Conservation (phyloP, 1,140 invertebrate species). For the Heliconius himera region DNA sequence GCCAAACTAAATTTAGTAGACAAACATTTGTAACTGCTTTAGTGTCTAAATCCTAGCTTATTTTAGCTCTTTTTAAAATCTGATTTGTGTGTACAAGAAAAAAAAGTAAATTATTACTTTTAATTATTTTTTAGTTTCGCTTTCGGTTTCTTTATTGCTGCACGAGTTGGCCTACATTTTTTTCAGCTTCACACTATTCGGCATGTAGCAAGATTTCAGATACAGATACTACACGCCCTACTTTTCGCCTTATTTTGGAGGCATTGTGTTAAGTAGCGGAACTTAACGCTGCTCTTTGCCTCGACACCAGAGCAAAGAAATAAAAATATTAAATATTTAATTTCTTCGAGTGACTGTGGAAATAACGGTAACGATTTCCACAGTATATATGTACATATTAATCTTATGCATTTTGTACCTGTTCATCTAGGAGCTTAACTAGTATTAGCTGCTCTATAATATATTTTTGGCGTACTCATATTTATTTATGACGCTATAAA, state of each 20-base stretch:
- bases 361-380: too few species aligned
- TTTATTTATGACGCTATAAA: constrained; percentile 3
- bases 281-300: too few species aligned
- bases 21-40: neutral
- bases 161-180: too few species aligned
- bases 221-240: too few species aligned
- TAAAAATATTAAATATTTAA: too few species aligned
- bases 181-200: too few species aligned
- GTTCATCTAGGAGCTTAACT: neutral
- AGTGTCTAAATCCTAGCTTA: neutral
- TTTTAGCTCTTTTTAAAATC: neutral
- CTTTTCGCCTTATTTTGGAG: too few species aligned
- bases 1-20: constrained; percentile 39
- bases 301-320: too few species aligned
- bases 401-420: neutral
- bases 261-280: neutral
- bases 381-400: neutral
- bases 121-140: neutral
- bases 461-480: constrained; percentile 4
- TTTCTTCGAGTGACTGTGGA: too few species aligned
- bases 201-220: too few species aligned
- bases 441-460: neutral
- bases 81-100: neutral
- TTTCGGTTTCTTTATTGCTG: neutral
- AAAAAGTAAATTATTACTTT: neutral